Evolutionary conservation across 2,888 invertebrate species (phyloP), one percentile per base, ranked within the genome.

Genomic region (Sphaerophoria taeniata): DNA sequence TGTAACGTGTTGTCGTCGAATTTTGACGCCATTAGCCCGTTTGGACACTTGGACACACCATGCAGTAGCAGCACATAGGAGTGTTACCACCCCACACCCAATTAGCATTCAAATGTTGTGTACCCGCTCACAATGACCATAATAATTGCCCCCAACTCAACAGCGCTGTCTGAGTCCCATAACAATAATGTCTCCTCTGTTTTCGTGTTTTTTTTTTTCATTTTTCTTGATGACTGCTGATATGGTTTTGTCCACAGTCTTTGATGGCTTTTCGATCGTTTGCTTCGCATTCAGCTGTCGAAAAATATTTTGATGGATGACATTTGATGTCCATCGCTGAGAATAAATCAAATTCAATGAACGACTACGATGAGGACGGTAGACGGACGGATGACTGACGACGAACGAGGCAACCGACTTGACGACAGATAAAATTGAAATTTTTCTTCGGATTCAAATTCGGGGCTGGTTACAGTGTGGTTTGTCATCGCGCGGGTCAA

Each of bases 311-410:
- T 84, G 84, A 84, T 84, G 84, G 84, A 84, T 88, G 90, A 91
- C 90, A 91, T 90, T 91, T 90, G 88, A 88, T 89, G 89, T 88
- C 87, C 89, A 90, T 89, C 88, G 89, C 87, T 87, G 90, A 88
- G 88, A 89, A 91, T 91, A 91, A 91, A 91, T 91, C 91, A 90
- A 90, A 90, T 89, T 81, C 49, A 80, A 84, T 80, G 65, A 72
- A 79, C 79, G 84, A 84, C 33, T 14, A 61, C n/a, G 34, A 55
- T 14, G 47, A n/a, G 33, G 83, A 79, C 71, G 77, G 24, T 24
- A 2, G 24, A 24, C 82, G 55, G 72, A 84, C 75, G 65, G 75
- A 79, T 75, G 84, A 84, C 33, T 14, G 61, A 61, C n/a, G 34
- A 55, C 47, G 47, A n/a, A 61, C 34, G 6, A 2, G 24, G 24